A percentile compares a stretch with the other conserved stretches of the same genome.
phyloP scores from a whole-genome alignment of 2,888 invertebrate genomes.

The Pyrochroa serraticornis region DNA sequence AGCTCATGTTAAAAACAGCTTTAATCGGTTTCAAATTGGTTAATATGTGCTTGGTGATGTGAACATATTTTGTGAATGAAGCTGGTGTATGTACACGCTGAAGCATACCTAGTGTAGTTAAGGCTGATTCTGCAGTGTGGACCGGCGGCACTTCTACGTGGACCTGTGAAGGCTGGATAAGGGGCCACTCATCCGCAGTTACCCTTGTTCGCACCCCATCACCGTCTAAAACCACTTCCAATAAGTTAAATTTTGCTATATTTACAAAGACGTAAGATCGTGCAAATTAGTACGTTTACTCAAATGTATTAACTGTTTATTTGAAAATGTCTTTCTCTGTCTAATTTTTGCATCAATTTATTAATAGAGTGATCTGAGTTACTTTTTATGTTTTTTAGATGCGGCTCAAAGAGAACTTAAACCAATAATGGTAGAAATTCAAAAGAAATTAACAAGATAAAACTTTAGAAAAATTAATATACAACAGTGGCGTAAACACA shows the following conservation, averaged over 20 bases:
- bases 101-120: slow-evolving; percentile 74
- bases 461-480: no score
- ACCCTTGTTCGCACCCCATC: slow-evolving; percentile 61
- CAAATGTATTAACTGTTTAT: no score
- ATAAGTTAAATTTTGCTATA: slow-evolving; percentile 18
- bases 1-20: slow-evolving; percentile 1
- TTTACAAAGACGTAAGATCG: slow-evolving; percentile 3
- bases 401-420: no score
- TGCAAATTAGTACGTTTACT: no score
- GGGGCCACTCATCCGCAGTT: slow-evolving; percentile 66
- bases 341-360: no score
- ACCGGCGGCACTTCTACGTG: slow-evolving; percentile 75
- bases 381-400: no score
- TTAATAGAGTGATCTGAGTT: no score
- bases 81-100: neutral
- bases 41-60: neutral
- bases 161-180: slow-evolving; percentile 76
- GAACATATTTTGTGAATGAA: no score
- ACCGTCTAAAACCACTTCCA: slow-evolving; percentile 43
- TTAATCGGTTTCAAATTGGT: neutral
- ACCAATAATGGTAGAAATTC: no score
- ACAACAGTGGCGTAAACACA: no score
- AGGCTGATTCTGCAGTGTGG: slow-evolving; percentile 76
- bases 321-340: no score
- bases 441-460: no score